Base-by-base conservation (phyloP, 1,140 invertebrate species). In the Euglossa dilemma region DNA sequence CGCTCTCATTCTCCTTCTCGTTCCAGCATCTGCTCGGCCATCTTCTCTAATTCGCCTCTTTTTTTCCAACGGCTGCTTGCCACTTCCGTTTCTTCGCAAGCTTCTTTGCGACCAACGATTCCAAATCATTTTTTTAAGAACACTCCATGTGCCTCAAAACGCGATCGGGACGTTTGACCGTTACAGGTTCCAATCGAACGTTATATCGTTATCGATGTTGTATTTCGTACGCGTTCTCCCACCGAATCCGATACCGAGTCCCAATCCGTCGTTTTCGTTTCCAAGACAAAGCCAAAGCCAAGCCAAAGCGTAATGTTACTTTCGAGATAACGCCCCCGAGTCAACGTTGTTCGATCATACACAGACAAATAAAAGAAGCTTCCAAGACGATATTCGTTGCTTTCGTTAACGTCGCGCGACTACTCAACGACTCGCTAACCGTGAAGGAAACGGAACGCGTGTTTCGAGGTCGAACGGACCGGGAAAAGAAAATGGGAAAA, bases 111-210 rank as follows among this genome's bases (percentile, higher is more conserved):
- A 82, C 67, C 84, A 88, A 85, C 36, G 78, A 89, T 82, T 84
- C 80, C 78, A 82, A 75, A 75, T 78, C 43, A 28, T 73, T 63
- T 64, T 75, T 56, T 67, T 43, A 84, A 83, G 79, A 59, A 54
- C 59, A 84, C 79, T 80, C 54, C 59, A 86, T 86, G 87, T 89
- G 87, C 87, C 87, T 89, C 28, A 84, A 89, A 88, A 85, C 81
- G 78, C 74, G 78, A 87, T 87, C 82, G 71, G 78, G 84, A 77
- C 43, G 78, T 76, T 45, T 36, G 36, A 59, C 57, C 43, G 78
- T 72, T 80, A 72, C 54, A 59, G 78, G n/a, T 43, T n/a, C 71
- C 23, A 70, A 36, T 71, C 9, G 47, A 56, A 73, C 71, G 57
- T 64, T 52, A 4, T 36, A 63, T 72, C 54, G 70, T 72, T 56